Evolutionary conservation across 2,797 vertebrate genomes (phyloP).

Genomic region (Channa striata): DNA sequence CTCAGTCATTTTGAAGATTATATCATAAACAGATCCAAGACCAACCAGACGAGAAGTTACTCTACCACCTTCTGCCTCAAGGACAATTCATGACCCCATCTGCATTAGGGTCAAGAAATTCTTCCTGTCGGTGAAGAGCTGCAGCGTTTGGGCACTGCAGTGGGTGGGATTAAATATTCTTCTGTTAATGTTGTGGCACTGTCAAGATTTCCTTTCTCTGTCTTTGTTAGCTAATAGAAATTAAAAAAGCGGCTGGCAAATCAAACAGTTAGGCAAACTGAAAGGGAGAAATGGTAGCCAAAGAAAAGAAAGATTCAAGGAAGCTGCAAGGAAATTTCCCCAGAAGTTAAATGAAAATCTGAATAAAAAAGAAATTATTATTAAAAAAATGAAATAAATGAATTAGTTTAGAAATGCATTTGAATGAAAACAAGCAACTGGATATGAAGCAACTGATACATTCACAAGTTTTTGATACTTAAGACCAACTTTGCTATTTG

Average conservation of each 20-base stretch:
- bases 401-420: constrained; percentile 63
- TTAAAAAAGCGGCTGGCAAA: constrained; percentile 63
- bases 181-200: constrained; percentile 57
- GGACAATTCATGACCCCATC: constrained; percentile 10
- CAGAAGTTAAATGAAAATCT: constrained; percentile 46
- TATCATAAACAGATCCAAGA: constrained; percentile 48
- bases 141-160: constrained; percentile 51
- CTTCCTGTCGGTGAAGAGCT: constrained; percentile 30
- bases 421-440: constrained; percentile 61
- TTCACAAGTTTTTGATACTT: constrained; percentile 35
- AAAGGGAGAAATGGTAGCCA: constrained; percentile 50
- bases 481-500: constrained; percentile 8
- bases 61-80: constrained; percentile 15
- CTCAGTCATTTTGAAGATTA: background rate
- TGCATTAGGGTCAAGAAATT: constrained; percentile 14
- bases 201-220: constrained; percentile 36
- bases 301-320: constrained; percentile 69
- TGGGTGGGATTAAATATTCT: constrained; percentile 12
- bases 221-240: constrained; percentile 45
- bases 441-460: constrained; percentile 58
- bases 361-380: constrained; percentile 31
- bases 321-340: constrained; percentile 60
- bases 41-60: constrained; percentile 37
- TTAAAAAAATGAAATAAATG: constrained; percentile 5
- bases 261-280: constrained; percentile 54